Evolutionary conservation across 2,888 invertebrate species (phyloP).

Genomic region (Dioctria linearis): DNA sequence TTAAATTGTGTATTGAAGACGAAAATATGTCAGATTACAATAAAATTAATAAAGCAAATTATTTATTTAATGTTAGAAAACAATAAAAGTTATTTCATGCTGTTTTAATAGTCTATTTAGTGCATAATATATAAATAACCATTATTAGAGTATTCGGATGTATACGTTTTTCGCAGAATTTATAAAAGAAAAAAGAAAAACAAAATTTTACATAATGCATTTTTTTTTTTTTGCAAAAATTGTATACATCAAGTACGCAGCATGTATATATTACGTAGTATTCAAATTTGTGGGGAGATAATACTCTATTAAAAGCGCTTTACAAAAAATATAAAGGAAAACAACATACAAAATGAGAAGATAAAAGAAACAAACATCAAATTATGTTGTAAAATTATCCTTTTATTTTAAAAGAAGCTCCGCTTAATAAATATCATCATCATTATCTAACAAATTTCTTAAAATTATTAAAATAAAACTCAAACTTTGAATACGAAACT

Average conservation of each 20-base stretch:
- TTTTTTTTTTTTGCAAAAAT: too few species aligned
- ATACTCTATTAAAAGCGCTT: slow-evolving; percentile 23
- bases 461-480: slow-evolving; percentile 53
- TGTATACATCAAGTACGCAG: background rate
- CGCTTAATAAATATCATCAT: slow-evolving; percentile 47
- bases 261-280: background rate
- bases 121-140: background rate
- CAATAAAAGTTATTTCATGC: slow-evolving; percentile 23
- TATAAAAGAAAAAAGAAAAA: background rate
- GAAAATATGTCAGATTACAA: slow-evolving; percentile 54
- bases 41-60: slow-evolving; percentile 24
- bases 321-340: slow-evolving; percentile 11
- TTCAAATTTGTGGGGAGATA: slow-evolving; percentile 1
- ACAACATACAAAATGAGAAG: slow-evolving; percentile 45
- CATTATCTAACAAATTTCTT: slow-evolving; percentile 53
- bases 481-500: slow-evolving; percentile 58
- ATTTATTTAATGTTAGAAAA: slow-evolving; percentile 3
- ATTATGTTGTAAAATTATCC: slow-evolving; percentile 49
- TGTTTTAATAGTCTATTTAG: background rate
- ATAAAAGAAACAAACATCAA: slow-evolving; percentile 51
- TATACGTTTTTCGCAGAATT: slow-evolving; percentile 4
- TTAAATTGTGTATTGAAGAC: slow-evolving; percentile 57
- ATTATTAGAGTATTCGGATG: background rate
- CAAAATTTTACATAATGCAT: background rate
- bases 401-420: slow-evolving; percentile 51